These are phyloP conservation scores for Mallotus villosus DNA, from an alignment of 2,797 vertebrate species.

Conservation along the genomic window DNA sequence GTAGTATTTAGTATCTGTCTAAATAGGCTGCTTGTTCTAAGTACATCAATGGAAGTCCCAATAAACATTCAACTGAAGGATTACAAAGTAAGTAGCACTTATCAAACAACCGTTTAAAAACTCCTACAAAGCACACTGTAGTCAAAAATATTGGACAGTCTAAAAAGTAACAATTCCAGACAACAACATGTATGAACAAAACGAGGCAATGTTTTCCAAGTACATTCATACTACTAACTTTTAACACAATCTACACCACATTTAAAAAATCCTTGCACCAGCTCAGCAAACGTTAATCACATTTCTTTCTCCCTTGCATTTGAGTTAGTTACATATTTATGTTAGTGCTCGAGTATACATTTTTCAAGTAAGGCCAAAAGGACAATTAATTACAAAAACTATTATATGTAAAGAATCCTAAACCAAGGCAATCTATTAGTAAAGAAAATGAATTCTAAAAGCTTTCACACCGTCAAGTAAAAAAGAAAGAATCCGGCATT, in stretches of 20 bases:
- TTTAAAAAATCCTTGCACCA: no score
- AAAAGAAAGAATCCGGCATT: constrained; percentile 2
- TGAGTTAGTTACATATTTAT: background rate
- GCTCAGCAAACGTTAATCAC: background rate
- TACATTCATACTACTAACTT: background rate
- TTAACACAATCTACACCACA: background rate
- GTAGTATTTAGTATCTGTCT: background rate
- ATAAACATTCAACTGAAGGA: background rate
- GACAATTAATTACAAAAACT: background rate
- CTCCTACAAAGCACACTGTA: background rate
- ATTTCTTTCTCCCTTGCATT: background rate
- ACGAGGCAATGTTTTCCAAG: background rate
- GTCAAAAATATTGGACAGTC: background rate
- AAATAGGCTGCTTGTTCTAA: background rate
- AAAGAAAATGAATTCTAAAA: background rate
- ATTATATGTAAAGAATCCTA: background rate
- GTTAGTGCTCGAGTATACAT: background rate
- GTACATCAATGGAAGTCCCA: background rate
- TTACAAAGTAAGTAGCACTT: background rate
- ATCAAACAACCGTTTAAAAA: background rate
- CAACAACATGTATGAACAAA: background rate
- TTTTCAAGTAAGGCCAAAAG: background rate
- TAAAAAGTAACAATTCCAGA: background rate
- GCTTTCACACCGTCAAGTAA: background rate
- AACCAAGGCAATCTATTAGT: constrained; percentile 1